Evolutionary conservation across 2,113 vertebrate genomes (phyloP).

Genomic region (Epinephelus moara): DNA sequence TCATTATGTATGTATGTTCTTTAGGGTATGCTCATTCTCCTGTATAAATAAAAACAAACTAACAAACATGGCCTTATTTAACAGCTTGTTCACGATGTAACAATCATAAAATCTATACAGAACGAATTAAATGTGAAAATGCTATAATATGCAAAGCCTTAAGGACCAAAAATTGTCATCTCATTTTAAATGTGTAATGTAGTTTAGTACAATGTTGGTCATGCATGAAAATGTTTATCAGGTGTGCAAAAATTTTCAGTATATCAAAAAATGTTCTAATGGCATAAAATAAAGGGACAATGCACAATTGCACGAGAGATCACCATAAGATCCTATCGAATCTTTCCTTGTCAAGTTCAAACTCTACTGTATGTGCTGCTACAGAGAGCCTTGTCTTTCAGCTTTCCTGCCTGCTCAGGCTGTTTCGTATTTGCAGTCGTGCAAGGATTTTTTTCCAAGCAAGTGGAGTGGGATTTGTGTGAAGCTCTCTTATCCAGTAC

Average conservation of each 20-base stretch:
- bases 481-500: slow-evolving; percentile 68
- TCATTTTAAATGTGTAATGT: background rate
- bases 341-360: background rate
- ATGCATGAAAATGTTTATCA: slow-evolving; percentile 65
- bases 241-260: slow-evolving; percentile 73
- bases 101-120: too few relatives aligned
- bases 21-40: too few relatives aligned
- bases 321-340: background rate
- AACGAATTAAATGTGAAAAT: too few relatives aligned
- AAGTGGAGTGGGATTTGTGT: slow-evolving; percentile 70
- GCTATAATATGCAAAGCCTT: background rate
- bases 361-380: slow-evolving; percentile 27
- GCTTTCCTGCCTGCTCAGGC: slow-evolving; percentile 38
- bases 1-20: too few relatives aligned
- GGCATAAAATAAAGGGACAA: slow-evolving; percentile 51
- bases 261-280: slow-evolving; percentile 62
- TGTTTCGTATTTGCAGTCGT: slow-evolving; percentile 72
- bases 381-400: slow-evolving; percentile 28
- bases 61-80: too few relatives aligned
- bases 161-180: background rate
- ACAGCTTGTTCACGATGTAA: too few relatives aligned
- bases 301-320: slow-evolving; percentile 37
- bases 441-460: slow-evolving; percentile 61
- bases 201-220: background rate
- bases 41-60: too few relatives aligned